Evolutionary conservation across 2,888 invertebrate species (phyloP), one percentile per base, ranked within the genome.

Genomic region (Leptarthrus brevirostris): DNA sequence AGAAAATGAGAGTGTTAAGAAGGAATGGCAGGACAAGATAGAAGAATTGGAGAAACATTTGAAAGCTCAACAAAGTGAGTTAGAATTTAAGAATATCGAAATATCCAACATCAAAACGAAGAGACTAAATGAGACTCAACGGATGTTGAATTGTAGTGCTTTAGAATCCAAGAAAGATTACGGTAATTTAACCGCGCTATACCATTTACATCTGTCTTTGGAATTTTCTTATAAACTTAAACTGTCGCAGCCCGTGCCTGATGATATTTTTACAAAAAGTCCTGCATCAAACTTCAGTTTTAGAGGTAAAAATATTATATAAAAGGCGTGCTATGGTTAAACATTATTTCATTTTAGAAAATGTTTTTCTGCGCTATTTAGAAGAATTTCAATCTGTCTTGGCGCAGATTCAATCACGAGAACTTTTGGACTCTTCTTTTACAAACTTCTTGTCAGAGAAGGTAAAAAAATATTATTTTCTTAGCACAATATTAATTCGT

Each of bases 61-160:
- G 5, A 72, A 61, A 54, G 30, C 71, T 8, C 77, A 77, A 30
- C 71, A 75, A 47, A 61, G 54, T 6, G 76, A 77, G 61, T 26
- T 77, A 14, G 75, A 77, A 66, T 77, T 77, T 64, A 77, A 77
- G 72, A 76, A 73, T 58, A 30, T 74, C 3, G 76, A 77, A 69
- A 74, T 76, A n/a, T 22, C 69, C 0, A 74, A 74, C 20, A 12
- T 77, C 4, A 77, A 74, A 49, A 58, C 64, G 2, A 76, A 75
- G 36, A 56, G 49, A 58, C 52, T 76, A 26, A 77, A 76, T 53
- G 72, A 74, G 58, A 71, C 72, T 3, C 76, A 77, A 10, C 44
- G 30, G 2, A 10, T n/a, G 3, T 12, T 69, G 20, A 18, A 69
- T 18, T 14, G 14, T 34, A 49, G 18, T 22, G 4, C 14, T 0